These are phyloP conservation scores for Lucifuga dentata DNA, from an alignment of 2,113 vertebrate genomes.

Conservation along the genomic window DNA sequence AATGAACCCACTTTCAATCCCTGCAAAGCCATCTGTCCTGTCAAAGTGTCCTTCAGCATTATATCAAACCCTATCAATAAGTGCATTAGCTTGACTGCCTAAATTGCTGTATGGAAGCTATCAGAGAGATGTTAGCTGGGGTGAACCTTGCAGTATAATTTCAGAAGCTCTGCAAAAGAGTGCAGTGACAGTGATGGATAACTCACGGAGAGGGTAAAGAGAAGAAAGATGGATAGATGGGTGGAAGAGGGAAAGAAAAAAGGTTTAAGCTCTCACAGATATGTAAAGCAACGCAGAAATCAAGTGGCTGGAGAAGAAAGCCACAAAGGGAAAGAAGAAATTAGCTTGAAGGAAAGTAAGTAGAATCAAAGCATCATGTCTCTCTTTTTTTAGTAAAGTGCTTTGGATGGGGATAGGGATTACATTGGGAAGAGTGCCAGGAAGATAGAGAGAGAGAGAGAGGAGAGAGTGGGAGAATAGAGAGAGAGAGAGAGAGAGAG, in stretches of 20 bases:
- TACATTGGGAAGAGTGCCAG: slow-evolving; percentile 54
- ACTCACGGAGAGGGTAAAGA: slow-evolving; percentile 22
- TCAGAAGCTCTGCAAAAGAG: slow-evolving; percentile 29
- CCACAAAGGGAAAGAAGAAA: slow-evolving; percentile 51
- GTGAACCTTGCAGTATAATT: slow-evolving; percentile 53
- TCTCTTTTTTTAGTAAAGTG: slow-evolving; percentile 2
- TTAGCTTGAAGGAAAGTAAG: slow-evolving; percentile 56
- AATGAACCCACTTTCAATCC: slow-evolving; percentile 31
- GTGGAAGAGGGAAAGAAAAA: not conserved
- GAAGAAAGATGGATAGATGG: slow-evolving; percentile 1
- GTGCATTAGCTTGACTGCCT: slow-evolving; percentile 37
- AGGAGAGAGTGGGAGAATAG: not conserved
- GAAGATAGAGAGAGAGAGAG: slow-evolving; percentile 35
- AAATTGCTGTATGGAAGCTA: slow-evolving; percentile 26
- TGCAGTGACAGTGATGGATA: slow-evolving; percentile 54
- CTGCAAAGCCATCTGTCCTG: slow-evolving; percentile 13
- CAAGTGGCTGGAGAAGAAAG: slow-evolving; percentile 34
- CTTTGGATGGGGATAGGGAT: slow-evolving; percentile 57
- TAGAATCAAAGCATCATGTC: slow-evolving; percentile 57
- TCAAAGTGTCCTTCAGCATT: slow-evolving; percentile 37
- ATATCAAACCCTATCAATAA: slow-evolving; percentile 33
- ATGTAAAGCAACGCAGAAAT: slow-evolving; percentile 36
- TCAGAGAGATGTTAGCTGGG: slow-evolving; percentile 21
- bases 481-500: slow-evolving; percentile 10
- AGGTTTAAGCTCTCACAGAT: not conserved